phyloP scores from a whole-genome alignment of 2,113 vertebrate species.

The Oryzias curvinotus region DNA sequence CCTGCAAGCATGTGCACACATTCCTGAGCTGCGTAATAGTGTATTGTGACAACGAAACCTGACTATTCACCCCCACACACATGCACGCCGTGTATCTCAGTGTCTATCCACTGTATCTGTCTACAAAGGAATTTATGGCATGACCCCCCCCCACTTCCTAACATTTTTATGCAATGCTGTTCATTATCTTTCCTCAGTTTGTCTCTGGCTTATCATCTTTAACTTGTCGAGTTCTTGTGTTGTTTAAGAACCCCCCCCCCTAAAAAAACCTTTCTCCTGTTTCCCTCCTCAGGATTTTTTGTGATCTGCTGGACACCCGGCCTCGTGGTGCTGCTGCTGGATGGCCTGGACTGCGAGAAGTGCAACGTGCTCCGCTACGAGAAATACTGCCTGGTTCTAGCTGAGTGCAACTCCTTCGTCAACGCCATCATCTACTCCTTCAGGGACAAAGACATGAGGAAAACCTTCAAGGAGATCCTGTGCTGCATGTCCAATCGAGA shows the following conservation, averaged over 20 bases:
- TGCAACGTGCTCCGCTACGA: slow-evolving; percentile 66
- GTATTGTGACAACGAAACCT: slow-evolving; percentile 61
- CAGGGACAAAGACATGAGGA: slow-evolving; percentile 76
- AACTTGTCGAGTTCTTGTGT: no score
- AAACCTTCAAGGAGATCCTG: slow-evolving; percentile 72
- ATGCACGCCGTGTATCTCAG: slow-evolving; percentile 7
- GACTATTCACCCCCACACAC: slow-evolving; percentile 36
- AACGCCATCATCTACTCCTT: slow-evolving; percentile 81
- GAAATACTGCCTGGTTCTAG: slow-evolving; percentile 79
- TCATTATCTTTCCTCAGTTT: not conserved
- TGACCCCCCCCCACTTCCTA: slow-evolving; percentile 20
- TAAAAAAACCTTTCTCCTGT: not conserved
- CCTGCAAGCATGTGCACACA: slow-evolving; percentile 58
- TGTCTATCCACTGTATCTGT: slow-evolving; percentile 48
- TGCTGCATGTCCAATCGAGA: slow-evolving; percentile 48
- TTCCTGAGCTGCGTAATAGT: slow-evolving; percentile 52
- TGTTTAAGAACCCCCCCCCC: no score
- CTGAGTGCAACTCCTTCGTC: slow-evolving; percentile 77
- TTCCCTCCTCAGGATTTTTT: slow-evolving; percentile 64
- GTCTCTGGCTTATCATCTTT: not conserved
- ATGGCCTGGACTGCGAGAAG: slow-evolving; percentile 40
- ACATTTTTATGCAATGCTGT: not conserved
- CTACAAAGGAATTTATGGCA: slow-evolving; percentile 37
- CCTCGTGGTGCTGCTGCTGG: slow-evolving; percentile 85
- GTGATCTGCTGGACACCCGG: slow-evolving; percentile 89